Base-by-base conservation (phyloP, 2,113 vertebrate genomes). In the Channa argus region DNA sequence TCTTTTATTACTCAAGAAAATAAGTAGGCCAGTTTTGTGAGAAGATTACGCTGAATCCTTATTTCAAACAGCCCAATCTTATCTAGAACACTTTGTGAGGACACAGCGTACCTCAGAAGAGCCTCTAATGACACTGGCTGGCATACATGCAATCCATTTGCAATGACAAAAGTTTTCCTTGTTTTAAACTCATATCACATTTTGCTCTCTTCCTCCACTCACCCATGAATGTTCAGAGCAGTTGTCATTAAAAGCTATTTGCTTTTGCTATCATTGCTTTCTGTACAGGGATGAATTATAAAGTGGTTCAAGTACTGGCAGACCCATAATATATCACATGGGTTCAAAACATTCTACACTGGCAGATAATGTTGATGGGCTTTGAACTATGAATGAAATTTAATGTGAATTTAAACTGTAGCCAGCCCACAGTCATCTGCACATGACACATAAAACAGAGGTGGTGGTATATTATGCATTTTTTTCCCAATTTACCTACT, bases 21-120 rank as follows among this genome's bases (percentile, higher is more conserved):
- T 82, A 83, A 80, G 65, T 80, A 62, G 73, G 73, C 0, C 66
- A 72, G 49, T 82, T 79, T 65, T 46, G 38, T 54, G 12, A 75
- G 68, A 60, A 72, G 41, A 74, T 71, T 71, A 71, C 24, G 38
- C 13, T 47, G 47, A 14, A 70, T 60, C 55, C 45, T 68, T 56
- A 52, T 62, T 71, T 56, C 46, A 49, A 77, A 74, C n/a, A 36
- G 52, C 56, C n/a, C 41, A 83, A 74, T 70, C 58, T 66, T 60
- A 55, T 86, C 72, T 24, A 37, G 77, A 85, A 76, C 71, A 77
- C 71, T 89, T 67, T 78, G 65, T 72, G 74, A 86, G 84, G 80
- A 71, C 83, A 70, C 63, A 8, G 5, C 53, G 80, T 77, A 66
- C 82, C 77, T 84, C 64, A 84, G 65, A 81, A 12, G 43, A 77